Evolutionary conservation across 2,888 invertebrate species (phyloP), one percentile per base, ranked within the genome.

Genomic region (Laothoe populi): DNA sequence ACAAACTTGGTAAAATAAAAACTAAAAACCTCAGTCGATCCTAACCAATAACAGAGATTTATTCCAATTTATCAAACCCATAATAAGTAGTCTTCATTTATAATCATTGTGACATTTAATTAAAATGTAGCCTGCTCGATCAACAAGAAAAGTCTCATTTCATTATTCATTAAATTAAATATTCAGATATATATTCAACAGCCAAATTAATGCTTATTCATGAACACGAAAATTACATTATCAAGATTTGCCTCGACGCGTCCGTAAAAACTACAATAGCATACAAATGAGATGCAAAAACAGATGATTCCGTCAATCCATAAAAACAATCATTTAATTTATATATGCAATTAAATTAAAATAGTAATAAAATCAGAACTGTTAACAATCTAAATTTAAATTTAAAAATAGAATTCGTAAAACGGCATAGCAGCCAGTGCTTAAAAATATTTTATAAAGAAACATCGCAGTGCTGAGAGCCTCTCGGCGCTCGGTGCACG

Each of bases 141-240:
- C 8, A 35, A 35, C 11, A 19, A 31, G 19, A 53, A 53, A 31
- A 26, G 49, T 49, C 49, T 26, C 2, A 21, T 45, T 45, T 21
- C 19, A 45, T 49, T 31, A 16, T 45, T 21, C 19, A 45, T 49
- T 31, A 16, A 26, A 49, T n/a, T 31, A 24, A 46, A 46, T 26
- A n/a, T 7, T 10, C 16, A 31, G 0, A 31, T 24, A 24, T 53
- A 31, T 10, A 53, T 53, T 53, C 16, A 19, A n/a, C 49, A 16
- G 2, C n/a, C 26, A 49, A 53, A 53, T 53, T 16, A 53, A 53
- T 53, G 53, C 53, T 53, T 53, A 53, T 53, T 53, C 35, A 53
- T 53, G 53, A 21, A 35, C 35, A 35, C 53, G 11, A 19, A 35
- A 19, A 31, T 44, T 44, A 19, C 26, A 10, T 31, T 35, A 35